Evolutionary conservation across 1,140 invertebrate genomes (phyloP), one percentile per base, ranked within the genome.

Genomic region (Probaryconus sp.): DNA sequence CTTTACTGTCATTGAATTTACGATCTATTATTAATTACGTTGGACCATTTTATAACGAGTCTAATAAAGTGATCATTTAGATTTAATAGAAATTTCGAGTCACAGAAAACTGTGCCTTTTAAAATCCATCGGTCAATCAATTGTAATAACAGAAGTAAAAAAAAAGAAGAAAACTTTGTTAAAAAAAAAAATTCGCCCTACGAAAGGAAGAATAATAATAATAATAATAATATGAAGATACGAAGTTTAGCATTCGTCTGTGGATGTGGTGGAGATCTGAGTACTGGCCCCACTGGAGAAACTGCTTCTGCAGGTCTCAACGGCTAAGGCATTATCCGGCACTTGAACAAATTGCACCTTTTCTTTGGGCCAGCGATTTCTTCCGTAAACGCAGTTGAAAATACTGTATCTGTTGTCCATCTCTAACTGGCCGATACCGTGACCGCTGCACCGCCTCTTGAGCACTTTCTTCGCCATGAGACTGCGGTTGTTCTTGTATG

Each of bases 221-320:
- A n/a, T n/a, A n/a, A n/a, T n/a, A n/a, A n/a, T n/a, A n/a, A n/a
- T n/a, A n/a, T 9, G 24, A n/a, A 16, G 24, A 65, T 47, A 56
- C 7, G 3, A 38, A 10, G 21, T 42, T 85, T 69, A 86, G 51
- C 81, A 85, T 31, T 87, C 85, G 18, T 88, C 86, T 21, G 87
- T 87, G 2, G 87, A 89, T 1, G 87, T 88, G 47, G 85, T 89
- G 6, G 88, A 88, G 16, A 88, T 85, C 74, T 89, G 89, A 5
- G 88, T 89, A 58, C 88, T 89, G 7, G 87, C 89, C 1, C 87
- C 89, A 51, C 89, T 89, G 24, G 89, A 89, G 70, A 90, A 90
- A 33, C 88, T 89, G 33, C 88, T 89, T 10, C 89, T 81, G 45
- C 88, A 89, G 3, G 88, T 89, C 18, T 89, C 89, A 0, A 88